Percentiles rank a stretch among this genome's conserved stretches.
phyloP scores from a whole-genome alignment of 2,797 vertebrate species.

The Glossophaga mutica region DNA sequence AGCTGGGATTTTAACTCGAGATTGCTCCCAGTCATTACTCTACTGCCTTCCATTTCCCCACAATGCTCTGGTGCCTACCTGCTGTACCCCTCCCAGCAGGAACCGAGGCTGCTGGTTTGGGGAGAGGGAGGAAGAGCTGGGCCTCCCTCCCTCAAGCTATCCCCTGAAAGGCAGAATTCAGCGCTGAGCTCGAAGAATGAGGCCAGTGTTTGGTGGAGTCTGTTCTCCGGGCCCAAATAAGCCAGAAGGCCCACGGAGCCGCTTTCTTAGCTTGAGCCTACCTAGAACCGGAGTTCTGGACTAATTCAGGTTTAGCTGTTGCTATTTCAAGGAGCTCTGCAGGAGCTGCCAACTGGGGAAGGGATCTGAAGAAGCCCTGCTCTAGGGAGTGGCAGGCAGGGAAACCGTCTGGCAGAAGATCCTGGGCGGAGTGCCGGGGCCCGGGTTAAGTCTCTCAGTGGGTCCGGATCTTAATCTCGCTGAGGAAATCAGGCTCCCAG shows the following conservation, averaged over 20 bases:
- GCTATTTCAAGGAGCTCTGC: conserved; percentile 48
- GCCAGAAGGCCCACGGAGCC: conserved; percentile 4
- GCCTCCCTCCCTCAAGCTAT: not conserved
- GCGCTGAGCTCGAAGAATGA: not conserved
- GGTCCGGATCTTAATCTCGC: conserved; percentile 73
- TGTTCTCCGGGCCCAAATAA: not conserved
- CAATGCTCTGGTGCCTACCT: not conserved
- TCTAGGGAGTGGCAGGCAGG: conserved; percentile 52
- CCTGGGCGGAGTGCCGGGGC: conserved; percentile 39
- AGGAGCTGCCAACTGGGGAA: conserved; percentile 42
- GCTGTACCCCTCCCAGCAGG: not conserved
- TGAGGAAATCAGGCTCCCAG: conserved; percentile 75
- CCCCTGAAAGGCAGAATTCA: conserved; percentile 27
- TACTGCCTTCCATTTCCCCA: not conserved
- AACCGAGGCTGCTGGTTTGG: not conserved
- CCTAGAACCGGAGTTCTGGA: conserved; percentile 12
- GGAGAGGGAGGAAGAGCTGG: not conserved
- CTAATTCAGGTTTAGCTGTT: conserved; percentile 31
- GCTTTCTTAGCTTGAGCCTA: conserved; percentile 29
- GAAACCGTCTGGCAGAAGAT: conserved; percentile 49
- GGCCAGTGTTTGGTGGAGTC: conserved; percentile 21
- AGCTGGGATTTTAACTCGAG: not conserved
- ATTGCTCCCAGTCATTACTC: not conserved
- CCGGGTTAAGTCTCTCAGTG: conserved; percentile 53
- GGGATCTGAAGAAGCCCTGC: conserved; percentile 53